Conservation (phyloP, 1,140 invertebrate species). For the Drosophila suzukii region DNA sequence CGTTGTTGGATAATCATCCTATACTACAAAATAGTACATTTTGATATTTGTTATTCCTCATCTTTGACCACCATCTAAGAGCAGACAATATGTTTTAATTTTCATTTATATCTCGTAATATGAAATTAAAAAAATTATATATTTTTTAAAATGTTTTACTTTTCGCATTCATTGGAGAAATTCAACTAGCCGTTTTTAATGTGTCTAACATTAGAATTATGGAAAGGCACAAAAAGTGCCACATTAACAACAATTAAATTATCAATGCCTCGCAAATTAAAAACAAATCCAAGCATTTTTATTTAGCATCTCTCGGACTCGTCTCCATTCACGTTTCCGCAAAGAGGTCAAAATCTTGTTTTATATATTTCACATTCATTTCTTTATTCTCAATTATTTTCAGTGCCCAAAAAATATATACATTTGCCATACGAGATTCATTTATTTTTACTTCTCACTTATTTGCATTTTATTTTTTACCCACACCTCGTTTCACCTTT, state of each 20-base stretch:
- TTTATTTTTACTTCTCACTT: neutral
- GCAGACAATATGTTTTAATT: too few relatives aligned
- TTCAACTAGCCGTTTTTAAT: neutral
- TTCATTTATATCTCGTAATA: too few relatives aligned
- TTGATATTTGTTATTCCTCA: neutral
- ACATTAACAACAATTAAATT: neutral
- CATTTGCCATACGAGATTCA: neutral
- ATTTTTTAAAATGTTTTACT: neutral
- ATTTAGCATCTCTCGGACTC: neutral
- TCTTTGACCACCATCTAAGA: too few relatives aligned
- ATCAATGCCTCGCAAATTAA: neutral
- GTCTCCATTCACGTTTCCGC: neutral
- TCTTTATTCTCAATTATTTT: constrained; percentile 1
- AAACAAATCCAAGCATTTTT: neutral
- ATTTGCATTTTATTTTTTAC: constrained; percentile 5
- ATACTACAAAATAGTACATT: constrained; percentile 3
- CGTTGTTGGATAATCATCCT: constrained; percentile 26
- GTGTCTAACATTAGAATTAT: neutral
- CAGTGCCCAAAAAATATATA: neutral
- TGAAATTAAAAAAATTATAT: neutral
- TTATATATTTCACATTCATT: constrained; percentile 6
- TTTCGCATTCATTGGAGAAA: neutral
- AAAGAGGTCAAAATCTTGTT: constrained; percentile 6
- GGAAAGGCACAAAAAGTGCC: neutral
- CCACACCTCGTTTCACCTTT: constrained; percentile 3